Percentiles rank a stretch among this genome's conserved stretches.
These are phyloP conservation scores for Carduelis carduelis DNA, from an alignment of 2,797 vertebrate genomes.

Conservation along the genomic window DNA sequence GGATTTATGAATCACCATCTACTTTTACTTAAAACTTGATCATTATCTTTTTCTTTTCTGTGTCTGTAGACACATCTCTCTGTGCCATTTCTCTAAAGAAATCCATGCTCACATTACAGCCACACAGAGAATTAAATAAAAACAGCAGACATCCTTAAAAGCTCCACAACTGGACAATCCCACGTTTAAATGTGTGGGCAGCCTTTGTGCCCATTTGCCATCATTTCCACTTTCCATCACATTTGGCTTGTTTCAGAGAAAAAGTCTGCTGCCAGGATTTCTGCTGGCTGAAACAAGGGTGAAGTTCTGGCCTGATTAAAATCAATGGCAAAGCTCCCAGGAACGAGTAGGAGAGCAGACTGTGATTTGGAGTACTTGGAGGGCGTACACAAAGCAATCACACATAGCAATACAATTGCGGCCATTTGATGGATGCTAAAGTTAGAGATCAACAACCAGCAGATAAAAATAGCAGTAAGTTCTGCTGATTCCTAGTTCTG, in stretches of 20 bases:
- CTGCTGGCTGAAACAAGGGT: slow-evolving; percentile 33
- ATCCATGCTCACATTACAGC: not conserved
- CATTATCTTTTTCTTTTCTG: not conserved
- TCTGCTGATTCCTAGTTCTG: not conserved
- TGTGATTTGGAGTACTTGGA: slow-evolving; percentile 33
- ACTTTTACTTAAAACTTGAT: not conserved
- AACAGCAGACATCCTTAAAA: not conserved
- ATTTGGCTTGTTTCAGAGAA: not conserved
- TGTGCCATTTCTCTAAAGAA: not conserved
- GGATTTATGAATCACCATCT: not conserved
- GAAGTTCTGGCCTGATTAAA: slow-evolving; percentile 37
- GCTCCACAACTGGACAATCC: not conserved
- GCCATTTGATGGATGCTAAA: not conserved
- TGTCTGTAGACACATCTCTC: not conserved
- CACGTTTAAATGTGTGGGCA: not conserved
- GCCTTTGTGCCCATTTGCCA: not conserved
- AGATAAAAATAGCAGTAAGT: slow-evolving; percentile 1
- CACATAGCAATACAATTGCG: not conserved
- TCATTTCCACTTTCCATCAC: not conserved
- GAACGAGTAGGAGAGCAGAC: not conserved
- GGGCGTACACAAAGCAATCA: not conserved
- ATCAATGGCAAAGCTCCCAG: slow-evolving; percentile 37
- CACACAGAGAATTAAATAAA: not conserved
- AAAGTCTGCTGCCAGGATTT: slow-evolving; percentile 18
- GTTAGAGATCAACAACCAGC: slow-evolving; percentile 14